Evolutionary conservation across 2,797 vertebrate genomes (phyloP).

Genomic region (Neopelma chrysocephalum): DNA sequence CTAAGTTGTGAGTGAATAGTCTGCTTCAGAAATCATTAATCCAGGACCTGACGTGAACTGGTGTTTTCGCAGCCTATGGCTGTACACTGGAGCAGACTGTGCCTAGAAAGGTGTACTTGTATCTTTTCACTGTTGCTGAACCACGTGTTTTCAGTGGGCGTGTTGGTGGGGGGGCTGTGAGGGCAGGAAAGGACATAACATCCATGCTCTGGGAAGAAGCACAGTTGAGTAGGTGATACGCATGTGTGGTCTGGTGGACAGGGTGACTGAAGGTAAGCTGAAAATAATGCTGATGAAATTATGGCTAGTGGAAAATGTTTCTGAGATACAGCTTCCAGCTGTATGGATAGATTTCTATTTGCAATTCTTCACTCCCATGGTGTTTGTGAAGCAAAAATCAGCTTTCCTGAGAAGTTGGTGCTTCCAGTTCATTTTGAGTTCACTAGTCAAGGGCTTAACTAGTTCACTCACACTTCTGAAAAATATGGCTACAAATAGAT

Average conservation of each 20-base stretch:
- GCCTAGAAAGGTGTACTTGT: neutral
- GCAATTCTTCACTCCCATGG: neutral
- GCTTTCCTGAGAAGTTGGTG: neutral
- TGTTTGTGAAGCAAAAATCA: neutral
- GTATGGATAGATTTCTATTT: neutral
- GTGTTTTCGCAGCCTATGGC: neutral
- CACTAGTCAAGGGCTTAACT: neutral
- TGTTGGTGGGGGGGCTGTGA: accelerated
- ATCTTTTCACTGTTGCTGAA: neutral
- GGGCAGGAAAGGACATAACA: neutral
- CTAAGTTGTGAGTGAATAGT: neutral
- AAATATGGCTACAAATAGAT: neutral
- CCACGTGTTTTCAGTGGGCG: accelerated
- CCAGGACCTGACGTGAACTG: neutral
- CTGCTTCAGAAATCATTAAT: neutral
- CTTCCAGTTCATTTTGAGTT: neutral
- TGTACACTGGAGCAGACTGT: neutral
- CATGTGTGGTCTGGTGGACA: neutral
- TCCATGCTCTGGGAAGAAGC: accelerated
- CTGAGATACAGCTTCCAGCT: neutral
- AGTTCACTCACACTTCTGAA: neutral
- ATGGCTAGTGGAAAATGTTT: neutral
- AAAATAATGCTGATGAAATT: neutral
- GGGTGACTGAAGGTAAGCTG: neutral
- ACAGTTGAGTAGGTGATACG: accelerated